Evolutionary conservation across 2,113 vertebrate species (phyloP), one percentile per base, ranked within the genome.

Genomic region (Trogon melanurus): DNA sequence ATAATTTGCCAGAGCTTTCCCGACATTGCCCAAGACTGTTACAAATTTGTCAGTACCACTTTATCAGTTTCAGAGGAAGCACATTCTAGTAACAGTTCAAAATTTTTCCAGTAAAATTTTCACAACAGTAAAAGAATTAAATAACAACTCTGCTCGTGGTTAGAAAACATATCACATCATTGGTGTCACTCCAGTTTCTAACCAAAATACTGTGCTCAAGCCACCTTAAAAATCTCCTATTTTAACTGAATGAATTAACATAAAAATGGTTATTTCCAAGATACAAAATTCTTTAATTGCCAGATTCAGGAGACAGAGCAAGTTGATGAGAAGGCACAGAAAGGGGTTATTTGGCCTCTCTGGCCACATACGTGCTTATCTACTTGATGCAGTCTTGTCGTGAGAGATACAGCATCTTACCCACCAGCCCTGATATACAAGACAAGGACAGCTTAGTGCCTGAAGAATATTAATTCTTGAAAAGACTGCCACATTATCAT

Each of bases 381-480:
- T 62, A 2, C n/a, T 57, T 79, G 48, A 78, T 12, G 45, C 47
- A 85, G 69, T 69, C 72, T 83, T 86, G 64, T 45, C 61, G 34
- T 83, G 69, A 48, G 72, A 93, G 78, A 81, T 64, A 76, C 29
- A 67, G 38, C 60, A 80, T 75, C 88, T 80, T 51, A 90, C 44
- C 79, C 71, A 91, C 45, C 65, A 78, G 47, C 69, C 21, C n/a
- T 78, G 92, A 88, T 91, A 51, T 6, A 76, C 54, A 80, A 93
- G 79, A 88, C 60, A 93, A 95, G 72, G 82, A 85, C 56, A 83
- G 85, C 45, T 60, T 65, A 71, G 53, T 45, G 60, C 82, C 69
- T 81, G 78, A 90, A 90, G 88, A 94, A 95, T 80, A 93, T 91
- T 94, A 94, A 94, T 94, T 91, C 82, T 54, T 78, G 85, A 75